Evolutionary conservation across 2,797 vertebrate genomes (phyloP).

Genomic region (Smutsia gigantea): DNA sequence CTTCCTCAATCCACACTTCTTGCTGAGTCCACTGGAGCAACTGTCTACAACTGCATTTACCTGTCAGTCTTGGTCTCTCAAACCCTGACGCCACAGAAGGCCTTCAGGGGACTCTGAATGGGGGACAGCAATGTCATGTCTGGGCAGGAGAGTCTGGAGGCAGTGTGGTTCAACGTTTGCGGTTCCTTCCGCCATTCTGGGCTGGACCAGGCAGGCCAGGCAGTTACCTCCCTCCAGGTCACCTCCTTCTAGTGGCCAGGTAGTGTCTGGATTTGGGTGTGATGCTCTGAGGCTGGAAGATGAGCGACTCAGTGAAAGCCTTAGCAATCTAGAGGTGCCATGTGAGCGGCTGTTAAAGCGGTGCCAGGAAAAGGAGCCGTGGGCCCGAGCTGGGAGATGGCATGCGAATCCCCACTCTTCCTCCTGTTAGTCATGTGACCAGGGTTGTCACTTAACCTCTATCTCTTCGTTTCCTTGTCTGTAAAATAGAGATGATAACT

Average conservation of each 20-base stretch:
- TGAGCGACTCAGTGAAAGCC: background rate
- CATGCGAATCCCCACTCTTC: background rate
- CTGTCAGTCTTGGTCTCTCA: background rate
- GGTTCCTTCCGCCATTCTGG: background rate
- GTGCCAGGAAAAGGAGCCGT: background rate
- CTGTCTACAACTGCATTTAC: no score
- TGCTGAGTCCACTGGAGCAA: background rate
- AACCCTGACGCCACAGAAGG: background rate
- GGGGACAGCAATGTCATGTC: fast-evolving
- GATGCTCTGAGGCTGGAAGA: background rate
- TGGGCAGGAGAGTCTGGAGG: background rate
- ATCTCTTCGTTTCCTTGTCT: background rate
- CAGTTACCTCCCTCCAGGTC: background rate
- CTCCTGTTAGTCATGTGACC: background rate
- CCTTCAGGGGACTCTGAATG: background rate
- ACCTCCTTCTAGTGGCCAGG: background rate
- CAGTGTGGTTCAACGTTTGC: background rate
- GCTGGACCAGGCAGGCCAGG: no score
- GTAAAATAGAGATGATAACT: background rate
- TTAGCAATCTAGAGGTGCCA: background rate
- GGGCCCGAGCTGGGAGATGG: background rate
- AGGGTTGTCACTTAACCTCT: background rate
- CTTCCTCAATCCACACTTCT: background rate
- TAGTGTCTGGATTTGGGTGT: background rate
- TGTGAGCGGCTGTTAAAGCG: background rate